Evolutionary conservation across 2,888 invertebrate species (phyloP).

Genomic region (Apantesis nais): DNA sequence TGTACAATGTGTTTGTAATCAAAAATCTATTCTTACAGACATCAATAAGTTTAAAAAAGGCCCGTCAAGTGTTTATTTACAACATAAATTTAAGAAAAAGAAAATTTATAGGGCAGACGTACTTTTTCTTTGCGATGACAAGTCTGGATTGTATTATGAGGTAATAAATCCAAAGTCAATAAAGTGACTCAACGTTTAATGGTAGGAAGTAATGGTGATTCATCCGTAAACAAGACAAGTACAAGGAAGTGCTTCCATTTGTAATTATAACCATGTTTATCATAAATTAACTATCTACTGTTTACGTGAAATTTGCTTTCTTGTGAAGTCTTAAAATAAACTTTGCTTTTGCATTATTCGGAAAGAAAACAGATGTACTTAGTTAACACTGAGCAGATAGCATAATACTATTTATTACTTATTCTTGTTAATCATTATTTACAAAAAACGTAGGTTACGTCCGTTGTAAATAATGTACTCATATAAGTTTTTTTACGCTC

Average conservation of each 20-base stretch:
- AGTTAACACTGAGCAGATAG: background rate
- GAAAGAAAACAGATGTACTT: background rate
- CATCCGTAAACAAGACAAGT: background rate
- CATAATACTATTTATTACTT: background rate
- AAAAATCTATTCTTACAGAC: no score
- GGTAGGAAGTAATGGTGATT: background rate
- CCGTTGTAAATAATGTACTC: no score
- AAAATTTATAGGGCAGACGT: background rate
- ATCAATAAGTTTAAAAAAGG: no score
- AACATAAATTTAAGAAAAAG: background rate
- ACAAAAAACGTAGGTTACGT: background rate
- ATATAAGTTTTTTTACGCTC: no score
- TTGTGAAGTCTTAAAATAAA: background rate
- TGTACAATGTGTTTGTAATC: no score
- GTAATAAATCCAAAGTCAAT: background rate
- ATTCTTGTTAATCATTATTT: background rate
- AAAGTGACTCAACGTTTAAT: slow-evolving; percentile 1
- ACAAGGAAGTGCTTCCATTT: background rate
- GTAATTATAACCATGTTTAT: background rate
- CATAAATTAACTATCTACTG: background rate
- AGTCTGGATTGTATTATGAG: background rate
- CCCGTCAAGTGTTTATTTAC: background rate
- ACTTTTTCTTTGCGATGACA: background rate
- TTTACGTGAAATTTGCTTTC: background rate
- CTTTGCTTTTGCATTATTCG: background rate